Conservation (phyloP, 2,113 vertebrate species). For the Cygnus buccinator region DNA sequence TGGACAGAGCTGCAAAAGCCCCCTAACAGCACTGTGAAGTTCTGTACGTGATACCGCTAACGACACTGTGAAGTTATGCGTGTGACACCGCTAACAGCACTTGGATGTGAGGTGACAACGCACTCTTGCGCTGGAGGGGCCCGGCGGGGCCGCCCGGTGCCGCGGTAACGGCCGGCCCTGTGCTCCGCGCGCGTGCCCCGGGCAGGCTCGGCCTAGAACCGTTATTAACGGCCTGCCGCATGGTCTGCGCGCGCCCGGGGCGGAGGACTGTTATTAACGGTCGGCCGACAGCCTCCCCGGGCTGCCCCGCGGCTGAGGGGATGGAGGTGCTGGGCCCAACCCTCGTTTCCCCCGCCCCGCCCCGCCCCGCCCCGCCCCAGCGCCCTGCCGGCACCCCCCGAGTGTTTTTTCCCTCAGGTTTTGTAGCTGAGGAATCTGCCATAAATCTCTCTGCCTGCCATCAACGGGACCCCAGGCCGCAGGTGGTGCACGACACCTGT, state of each 20-base stretch:
- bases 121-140: too few species aligned
- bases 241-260: background rate
- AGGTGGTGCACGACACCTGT: accelerated
- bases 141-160: too few species aligned
- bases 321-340: too few species aligned
- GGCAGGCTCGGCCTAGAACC: too few species aligned
- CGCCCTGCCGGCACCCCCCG: accelerated
- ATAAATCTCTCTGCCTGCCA: accelerated
- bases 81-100: too few species aligned
- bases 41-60: too few species aligned
- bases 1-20: background rate
- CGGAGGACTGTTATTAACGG: background rate
- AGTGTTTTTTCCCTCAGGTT: background rate
- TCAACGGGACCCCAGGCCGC: accelerated
- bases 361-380: too few species aligned
- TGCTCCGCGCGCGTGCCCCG: background rate
- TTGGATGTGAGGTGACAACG: too few species aligned
- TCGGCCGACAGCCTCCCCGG: accelerated
- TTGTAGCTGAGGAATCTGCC: background rate
- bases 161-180: background rate
- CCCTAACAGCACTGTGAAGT: too few species aligned
- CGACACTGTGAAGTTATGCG: too few species aligned
- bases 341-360: too few species aligned
- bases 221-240: background rate
- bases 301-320: too few species aligned